Evolutionary conservation across 2,113 vertebrate species (phyloP).

Genomic region (Brienomyrus longianalis): DNA sequence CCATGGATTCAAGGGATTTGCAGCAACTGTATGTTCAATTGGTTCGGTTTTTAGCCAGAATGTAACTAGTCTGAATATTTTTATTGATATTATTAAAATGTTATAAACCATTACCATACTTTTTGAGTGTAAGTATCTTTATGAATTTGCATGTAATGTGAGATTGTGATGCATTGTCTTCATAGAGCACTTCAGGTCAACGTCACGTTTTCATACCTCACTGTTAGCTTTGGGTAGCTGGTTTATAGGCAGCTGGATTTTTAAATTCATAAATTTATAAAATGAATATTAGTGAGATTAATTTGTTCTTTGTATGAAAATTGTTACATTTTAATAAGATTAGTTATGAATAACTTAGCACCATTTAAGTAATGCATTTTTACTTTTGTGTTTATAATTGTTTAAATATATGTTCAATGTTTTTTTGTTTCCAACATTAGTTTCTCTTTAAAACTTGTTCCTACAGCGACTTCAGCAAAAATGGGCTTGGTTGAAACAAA

Average conservation of each 20-base stretch:
- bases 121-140: neutral
- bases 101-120: neutral
- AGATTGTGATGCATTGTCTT: neutral
- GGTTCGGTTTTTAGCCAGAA: neutral
- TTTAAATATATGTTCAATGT: neutral
- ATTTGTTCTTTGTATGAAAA: neutral
- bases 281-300: neutral
- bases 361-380: neutral
- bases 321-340: neutral
- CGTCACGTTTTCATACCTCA: neutral
- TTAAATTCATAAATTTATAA: neutral
- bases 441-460: conserved; percentile 36
- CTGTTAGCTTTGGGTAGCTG: neutral
- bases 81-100: neutral
- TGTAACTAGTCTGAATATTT: neutral
- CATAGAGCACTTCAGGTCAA: neutral
- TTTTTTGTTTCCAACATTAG: neutral
- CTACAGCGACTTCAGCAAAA: conserved; percentile 79
- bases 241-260: neutral
- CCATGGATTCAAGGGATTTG: conserved; percentile 19
- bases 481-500: conserved; percentile 95
- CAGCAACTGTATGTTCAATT: neutral
- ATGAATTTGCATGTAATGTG: neutral
- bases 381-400: neutral
- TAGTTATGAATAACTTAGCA: neutral